A percentile compares a stretch with the other conserved stretches of the same genome.
Evolutionary conservation across 2,888 invertebrate genomes (phyloP).

Genomic region (Mythimna lalbum): DNA sequence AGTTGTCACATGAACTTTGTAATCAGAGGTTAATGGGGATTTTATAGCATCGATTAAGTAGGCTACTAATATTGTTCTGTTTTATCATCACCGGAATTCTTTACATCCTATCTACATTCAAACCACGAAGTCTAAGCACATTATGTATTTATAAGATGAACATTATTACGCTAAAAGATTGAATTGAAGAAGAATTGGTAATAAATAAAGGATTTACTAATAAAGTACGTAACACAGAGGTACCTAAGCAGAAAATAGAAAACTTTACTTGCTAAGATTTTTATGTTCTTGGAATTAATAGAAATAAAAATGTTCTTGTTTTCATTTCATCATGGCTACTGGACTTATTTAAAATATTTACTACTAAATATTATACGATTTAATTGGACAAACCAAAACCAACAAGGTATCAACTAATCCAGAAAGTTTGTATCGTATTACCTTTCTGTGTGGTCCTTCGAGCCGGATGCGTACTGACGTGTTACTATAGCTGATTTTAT

Average conservation of each 20-base stretch:
- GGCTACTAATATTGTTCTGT: conserved; percentile 15
- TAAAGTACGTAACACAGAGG: not conserved
- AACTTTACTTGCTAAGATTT: not conserved
- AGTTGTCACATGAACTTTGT: conserved; percentile 10
- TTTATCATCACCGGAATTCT: not conserved
- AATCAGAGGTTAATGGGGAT: conserved; percentile 28
- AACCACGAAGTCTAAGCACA: not conserved
- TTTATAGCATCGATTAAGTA: conserved; percentile 23
- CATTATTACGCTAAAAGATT: not conserved
- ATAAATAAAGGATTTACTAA: not conserved
- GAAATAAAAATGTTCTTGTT: not conserved
- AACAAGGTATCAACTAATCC: no score
- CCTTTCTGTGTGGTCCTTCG: no score
- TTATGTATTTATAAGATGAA: not conserved
- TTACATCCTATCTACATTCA: not conserved
- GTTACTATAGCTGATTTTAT: no score
- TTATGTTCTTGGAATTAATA: not conserved
- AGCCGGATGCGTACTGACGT: no score
- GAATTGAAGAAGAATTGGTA: not conserved
- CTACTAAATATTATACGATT: no score
- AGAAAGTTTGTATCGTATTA: no score
- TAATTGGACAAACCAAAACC: no score
- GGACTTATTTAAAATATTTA: no score
- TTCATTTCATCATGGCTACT: not conserved
- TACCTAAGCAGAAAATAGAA: not conserved